Conservation (phyloP, 2,113 vertebrate genomes). For the Platysternon megacephalum region DNA sequence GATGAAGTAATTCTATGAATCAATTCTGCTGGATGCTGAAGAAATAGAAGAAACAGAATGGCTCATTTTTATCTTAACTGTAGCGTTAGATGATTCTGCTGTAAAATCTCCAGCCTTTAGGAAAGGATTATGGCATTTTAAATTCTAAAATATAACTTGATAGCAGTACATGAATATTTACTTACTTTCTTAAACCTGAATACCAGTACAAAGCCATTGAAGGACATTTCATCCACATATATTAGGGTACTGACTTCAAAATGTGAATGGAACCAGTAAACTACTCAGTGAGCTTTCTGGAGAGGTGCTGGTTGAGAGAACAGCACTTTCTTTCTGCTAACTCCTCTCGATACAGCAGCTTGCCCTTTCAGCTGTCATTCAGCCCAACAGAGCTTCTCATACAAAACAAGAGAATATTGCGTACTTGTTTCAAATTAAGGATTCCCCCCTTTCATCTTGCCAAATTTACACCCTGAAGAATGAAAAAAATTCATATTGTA, state of each 20-base stretch:
- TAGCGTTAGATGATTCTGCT: neutral
- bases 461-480: neutral
- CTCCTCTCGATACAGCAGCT: slow-evolving; percentile 37
- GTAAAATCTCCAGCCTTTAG: slow-evolving; percentile 5
- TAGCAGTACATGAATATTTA: neutral
- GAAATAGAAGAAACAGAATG: neutral
- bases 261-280: neutral
- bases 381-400: slow-evolving; percentile 46
- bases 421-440: slow-evolving; percentile 24
- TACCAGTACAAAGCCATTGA: neutral
- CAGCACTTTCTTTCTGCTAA: slow-evolving; percentile 55
- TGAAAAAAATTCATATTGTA: slow-evolving; percentile 9
- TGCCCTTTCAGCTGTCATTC: slow-evolving; percentile 65
- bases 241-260: neutral
- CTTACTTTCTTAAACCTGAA: neutral
- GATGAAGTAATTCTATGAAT: neutral
- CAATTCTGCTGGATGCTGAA: neutral
- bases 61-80: neutral
- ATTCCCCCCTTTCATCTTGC: slow-evolving; percentile 21
- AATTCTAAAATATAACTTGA: neutral
- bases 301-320: slow-evolving; percentile 33
- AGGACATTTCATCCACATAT: neutral
- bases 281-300: slow-evolving; percentile 15
- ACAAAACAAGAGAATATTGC: slow-evolving; percentile 54
- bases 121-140: neutral